Evolutionary conservation across 2,797 vertebrate species (phyloP), one percentile per base, ranked within the genome.

Genomic region (Neosilurus hyrtlii): DNA sequence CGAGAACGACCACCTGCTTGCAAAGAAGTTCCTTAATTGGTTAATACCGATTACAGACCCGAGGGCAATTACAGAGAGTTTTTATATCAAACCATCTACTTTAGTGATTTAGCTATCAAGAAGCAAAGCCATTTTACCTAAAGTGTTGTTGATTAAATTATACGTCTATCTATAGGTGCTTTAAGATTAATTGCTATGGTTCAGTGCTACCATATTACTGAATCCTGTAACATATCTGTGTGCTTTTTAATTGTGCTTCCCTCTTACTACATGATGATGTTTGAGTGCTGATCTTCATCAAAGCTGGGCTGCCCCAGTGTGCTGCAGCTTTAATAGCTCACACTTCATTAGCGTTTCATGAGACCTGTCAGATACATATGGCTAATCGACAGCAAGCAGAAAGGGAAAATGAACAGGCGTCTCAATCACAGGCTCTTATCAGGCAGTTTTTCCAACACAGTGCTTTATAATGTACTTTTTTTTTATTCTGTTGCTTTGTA

Each of bases 341-440:
- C 81, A 73, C 90, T 88, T 90, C 88, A 91, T 92, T 91, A 91
- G 82, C 56, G 78, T 52, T 82, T 86, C 75, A 80, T 77, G 59
- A 66, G 86, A 81, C 84, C 81, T 72, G 77, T 85, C 88, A 88
- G 84, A 49, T 88, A 74, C 73, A 83, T 87, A 82, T 70, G 80
- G 89, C 88, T 81, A 67, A 73, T 84, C 52, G 9, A 16, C 26
- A 2, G 35, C 85, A 87, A 87, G 86, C 80, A 83, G 43, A 86
- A 83, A 88, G 84, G 72, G 79, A 84, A 81, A 83, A 77, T 62
- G 63, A 65, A 26, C 78, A 70, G 72, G 74, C 63, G 52, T 84
- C 79, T 79, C 51, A 43, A 68, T 83, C 78, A 91, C 86, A 87
- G 84, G 30, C 37, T 74, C 81, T 76, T 66, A 86, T 73, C 43